Base-by-base conservation (phyloP, 2,797 vertebrate species). In the Oreonectes daqikongensis region DNA sequence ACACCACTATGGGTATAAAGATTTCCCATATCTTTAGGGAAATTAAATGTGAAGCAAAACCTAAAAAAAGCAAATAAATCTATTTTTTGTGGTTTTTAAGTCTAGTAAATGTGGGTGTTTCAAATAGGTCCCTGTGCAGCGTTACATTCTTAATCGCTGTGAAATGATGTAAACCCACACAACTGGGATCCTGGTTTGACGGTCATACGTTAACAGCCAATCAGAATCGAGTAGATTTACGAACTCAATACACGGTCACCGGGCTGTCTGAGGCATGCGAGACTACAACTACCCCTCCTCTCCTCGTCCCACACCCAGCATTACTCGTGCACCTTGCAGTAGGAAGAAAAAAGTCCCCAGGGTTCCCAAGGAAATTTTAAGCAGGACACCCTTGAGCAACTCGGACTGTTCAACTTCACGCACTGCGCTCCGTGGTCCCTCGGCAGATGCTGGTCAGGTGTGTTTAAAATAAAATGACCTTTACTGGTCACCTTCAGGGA, bases 401-500 rank as follows among this genome's bases (percentile, higher is more conserved):
- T 44, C 46, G 52, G 35, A 69, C 52, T 61, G 53, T 46, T n/a
- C 42, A 77, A 82, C 46, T 77, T 78, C 78, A 75, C 78, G 66
- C 68, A 74, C n/a, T 55, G 75, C 38, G 61, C 55, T 65, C 40
- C 72, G 26, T 69, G 71, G 53, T 74, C 32, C 32, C 61, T n/a
- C 24, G 50, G 46, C 22, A 48, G 40, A 42, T 55, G 28, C 42
- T 71, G 60, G 70, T 44, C 65, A 72, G 77, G 50, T 77, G 72
- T 48, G 71, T 44, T 72, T 81, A 78, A 83, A 82, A 87, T 82
- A 84, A 87, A 90, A 92, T 88, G 91, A 92, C 90, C 91, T 92
- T 92, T 91, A 79, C 85, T 90, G 89, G 90, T 93, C 90, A 92
- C 91, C 92, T 93, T 93, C 92, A 93, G 84, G 87, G 86, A 79